phyloP scores from a whole-genome alignment of 2,797 vertebrate genomes.

The Acridotheres tristis region DNA sequence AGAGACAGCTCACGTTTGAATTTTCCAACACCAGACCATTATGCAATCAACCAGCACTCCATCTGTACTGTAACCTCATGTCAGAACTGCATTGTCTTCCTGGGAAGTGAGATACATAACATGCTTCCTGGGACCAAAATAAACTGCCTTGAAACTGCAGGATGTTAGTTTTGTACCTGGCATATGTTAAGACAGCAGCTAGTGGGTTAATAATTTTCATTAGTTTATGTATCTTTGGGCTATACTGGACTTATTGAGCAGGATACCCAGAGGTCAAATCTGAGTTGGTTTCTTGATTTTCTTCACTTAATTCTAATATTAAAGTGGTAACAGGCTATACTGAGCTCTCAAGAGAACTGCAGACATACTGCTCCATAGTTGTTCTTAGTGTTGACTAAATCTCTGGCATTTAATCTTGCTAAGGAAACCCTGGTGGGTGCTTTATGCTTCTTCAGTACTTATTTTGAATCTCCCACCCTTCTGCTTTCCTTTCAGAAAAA shows the following conservation, averaged over 20 bases:
- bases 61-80: slow-evolving; percentile 12
- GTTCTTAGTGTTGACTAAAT: background rate
- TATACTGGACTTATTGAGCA: background rate
- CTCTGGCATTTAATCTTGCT: slow-evolving; percentile 11
- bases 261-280: slow-evolving; percentile 22
- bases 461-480: slow-evolving; percentile 1
- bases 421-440: background rate
- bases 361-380: background rate
- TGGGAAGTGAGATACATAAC: background rate
- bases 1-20: slow-evolving; percentile 56
- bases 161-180: background rate
- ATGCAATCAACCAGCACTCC: slow-evolving; percentile 36
- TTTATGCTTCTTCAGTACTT: background rate
- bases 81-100: slow-evolving; percentile 41
- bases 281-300: slow-evolving; percentile 20
- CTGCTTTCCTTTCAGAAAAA: slow-evolving; percentile 16
- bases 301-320: slow-evolving; percentile 34
- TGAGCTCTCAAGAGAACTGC: background rate
- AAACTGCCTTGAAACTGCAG: slow-evolving; percentile 12
- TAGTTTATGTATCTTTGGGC: background rate
- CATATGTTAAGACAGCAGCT: background rate
- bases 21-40: slow-evolving; percentile 47
- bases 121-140: slow-evolving; percentile 36
- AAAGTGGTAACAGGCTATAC: background rate
- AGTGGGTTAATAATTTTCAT: slow-evolving; percentile 7